Conservation (phyloP, 2,888 invertebrate species). For the Lysandra coridon region DNA sequence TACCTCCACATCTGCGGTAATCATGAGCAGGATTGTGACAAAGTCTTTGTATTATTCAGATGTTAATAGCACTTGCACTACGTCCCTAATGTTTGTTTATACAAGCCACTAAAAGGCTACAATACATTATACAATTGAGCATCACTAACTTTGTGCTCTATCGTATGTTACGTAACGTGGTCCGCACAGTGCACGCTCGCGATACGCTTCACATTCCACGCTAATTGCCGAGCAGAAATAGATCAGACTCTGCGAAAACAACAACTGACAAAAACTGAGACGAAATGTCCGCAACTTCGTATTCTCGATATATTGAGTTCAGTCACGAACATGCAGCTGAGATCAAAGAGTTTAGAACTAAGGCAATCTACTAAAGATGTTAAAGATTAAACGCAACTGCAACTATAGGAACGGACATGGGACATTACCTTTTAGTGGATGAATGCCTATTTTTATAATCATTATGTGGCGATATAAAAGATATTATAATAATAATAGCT, state of each 20-base stretch:
- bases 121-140: not conserved
- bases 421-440: too few species aligned
- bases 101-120: not conserved
- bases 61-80: not conserved
- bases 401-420: too few species aligned
- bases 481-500: too few species aligned
- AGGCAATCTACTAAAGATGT: not conserved
- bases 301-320: not conserved
- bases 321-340: not conserved
- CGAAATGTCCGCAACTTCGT: not conserved
- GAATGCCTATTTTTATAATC: too few species aligned
- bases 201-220: slow-evolving; percentile 42
- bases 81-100: not conserved
- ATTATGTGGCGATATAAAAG: too few species aligned
- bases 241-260: slow-evolving; percentile 11
- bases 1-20: not conserved
- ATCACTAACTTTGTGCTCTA: not conserved
- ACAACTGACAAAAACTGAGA: slow-evolving; percentile 13
- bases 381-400: too few species aligned
- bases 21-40: not conserved
- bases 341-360: not conserved
- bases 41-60: not conserved
- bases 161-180: slow-evolving; percentile 54
- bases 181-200: slow-evolving; percentile 37
- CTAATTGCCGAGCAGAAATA: slow-evolving; percentile 36